Percentiles rank a stretch among this genome's conserved stretches.
Conservation (phyloP, 2,797 vertebrate genomes). For the Chiloscyllium punctatum region DNA sequence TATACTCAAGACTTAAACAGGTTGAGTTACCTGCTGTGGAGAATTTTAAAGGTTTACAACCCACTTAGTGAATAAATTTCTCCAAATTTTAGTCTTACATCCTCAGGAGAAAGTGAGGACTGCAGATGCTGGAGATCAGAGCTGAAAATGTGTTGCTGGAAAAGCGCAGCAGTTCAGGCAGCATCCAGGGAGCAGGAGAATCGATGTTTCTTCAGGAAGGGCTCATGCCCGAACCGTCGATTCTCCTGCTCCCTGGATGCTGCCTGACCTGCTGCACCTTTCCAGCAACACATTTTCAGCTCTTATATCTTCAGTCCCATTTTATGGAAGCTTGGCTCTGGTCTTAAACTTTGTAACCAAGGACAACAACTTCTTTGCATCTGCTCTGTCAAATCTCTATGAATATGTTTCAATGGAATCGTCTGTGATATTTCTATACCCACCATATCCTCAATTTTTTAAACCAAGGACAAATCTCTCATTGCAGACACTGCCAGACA, state of each 20-base stretch:
- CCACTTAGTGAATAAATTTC: neutral
- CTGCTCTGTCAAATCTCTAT: neutral
- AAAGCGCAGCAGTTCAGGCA: no score
- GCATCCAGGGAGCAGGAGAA: no score
- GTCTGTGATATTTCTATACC: neutral
- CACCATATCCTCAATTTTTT: neutral
- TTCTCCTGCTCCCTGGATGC: no score
- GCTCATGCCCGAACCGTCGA: no score
- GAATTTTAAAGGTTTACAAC: neutral
- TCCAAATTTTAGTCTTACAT: neutral
- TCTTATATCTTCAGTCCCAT: neutral
- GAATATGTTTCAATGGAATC: neutral
- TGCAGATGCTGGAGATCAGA: no score
- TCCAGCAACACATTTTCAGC: no score
- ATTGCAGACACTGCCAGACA: neutral
- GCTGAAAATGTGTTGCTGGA: no score
- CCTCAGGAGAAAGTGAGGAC: no score
- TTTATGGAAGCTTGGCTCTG: neutral
- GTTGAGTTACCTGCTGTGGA: neutral
- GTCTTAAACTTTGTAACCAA: neutral
- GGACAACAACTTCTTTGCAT: neutral
- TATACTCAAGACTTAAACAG: neutral
- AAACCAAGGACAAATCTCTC: neutral
- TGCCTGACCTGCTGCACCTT: no score
- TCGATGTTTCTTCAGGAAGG: no score